Base-by-base conservation (phyloP, 2,113 vertebrate species). In the Dascyllus trimaculatus region DNA sequence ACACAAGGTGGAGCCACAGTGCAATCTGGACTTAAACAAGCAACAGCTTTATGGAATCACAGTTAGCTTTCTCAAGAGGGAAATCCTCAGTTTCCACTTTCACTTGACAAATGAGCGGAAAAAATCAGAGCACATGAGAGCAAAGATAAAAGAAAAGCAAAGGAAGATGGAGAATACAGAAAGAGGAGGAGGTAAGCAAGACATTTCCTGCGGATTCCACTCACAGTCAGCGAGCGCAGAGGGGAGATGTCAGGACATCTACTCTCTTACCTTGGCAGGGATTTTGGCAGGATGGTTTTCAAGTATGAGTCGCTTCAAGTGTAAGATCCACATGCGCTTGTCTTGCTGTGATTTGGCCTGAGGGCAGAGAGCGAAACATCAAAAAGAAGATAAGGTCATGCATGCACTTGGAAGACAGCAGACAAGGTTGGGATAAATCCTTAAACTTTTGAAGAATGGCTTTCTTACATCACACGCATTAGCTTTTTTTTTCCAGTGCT, bases 201-300 rank as follows among this genome's bases (percentile, higher is more conserved):
- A 68, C 63, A 54, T 63, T 75, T 82, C 58, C 75, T 71, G 25
- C n/a, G 53, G 46, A 43, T 87, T 62, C 67, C 52, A 78, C 60
- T 64, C 54, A 75, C 35, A 78, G 60, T 56, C 48, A 40, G 35
- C 45, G 64, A 73, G 46, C 11, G 49, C 8, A 72, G 52, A 57
- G 35, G 48, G 32, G 56, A 76, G 60, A 21, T 38, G 60, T 70
- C 46, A 59, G 45, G 25, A 49, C 60, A 45, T 0, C 5, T 48
- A n/a, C 8, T 82, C 26, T 72, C 89, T 93, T 81, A 99, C 98
- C 97, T 99, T 99, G 40, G 97, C 97, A 38, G 98, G 98, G 86
- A 99, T 99, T 94, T 98, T 99, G 49, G 97, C 98, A 0, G 97
- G 97, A 32, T 99, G 98, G 84, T 99, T 99, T 95, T 99, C 98